Evolutionary conservation across 2,888 invertebrate genomes (phyloP).

Genomic region (Bimastos eiseni): DNA sequence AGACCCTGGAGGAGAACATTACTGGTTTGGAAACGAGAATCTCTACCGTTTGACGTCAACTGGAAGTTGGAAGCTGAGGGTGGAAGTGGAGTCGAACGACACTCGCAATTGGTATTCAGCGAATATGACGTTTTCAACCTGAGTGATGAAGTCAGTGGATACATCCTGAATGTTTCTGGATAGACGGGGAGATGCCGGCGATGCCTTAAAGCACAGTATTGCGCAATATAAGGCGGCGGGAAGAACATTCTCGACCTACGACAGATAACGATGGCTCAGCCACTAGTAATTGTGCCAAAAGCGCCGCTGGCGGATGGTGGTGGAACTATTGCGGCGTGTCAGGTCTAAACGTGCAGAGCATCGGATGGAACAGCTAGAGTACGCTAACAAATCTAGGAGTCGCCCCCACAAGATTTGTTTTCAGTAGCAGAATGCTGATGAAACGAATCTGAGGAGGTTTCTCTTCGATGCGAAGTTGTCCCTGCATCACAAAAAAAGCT

Average conservation of each 20-base stretch:
- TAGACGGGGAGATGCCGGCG: slow-evolving; percentile 14
- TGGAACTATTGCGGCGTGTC: neutral
- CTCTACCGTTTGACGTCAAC: neutral
- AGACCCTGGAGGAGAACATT: neutral
- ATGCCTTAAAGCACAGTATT: neutral
- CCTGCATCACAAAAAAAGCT: too few species aligned
- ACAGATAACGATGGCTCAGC: neutral
- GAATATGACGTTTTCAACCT: neutral
- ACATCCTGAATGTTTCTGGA: neutral
- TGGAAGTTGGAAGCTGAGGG: neutral
- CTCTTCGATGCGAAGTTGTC: too few species aligned
- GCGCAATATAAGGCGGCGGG: neutral
- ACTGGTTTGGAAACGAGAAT: slow-evolving; percentile 18
- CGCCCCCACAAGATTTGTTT: too few species aligned
- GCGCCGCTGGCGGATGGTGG: neutral
- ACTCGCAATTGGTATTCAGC: slow-evolving; percentile 9
- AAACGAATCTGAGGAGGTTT: too few species aligned
- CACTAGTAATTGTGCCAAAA: neutral
- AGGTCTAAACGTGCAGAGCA: neutral
- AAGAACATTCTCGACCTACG: neutral
- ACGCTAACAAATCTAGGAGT: too few species aligned
- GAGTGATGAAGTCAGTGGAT: neutral
- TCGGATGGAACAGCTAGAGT: neutral
- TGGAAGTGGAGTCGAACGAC: neutral
- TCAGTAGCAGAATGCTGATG: too few species aligned